Base-by-base conservation (phyloP, 2,797 vertebrate genomes). In the Danio aesculapii region DNA sequence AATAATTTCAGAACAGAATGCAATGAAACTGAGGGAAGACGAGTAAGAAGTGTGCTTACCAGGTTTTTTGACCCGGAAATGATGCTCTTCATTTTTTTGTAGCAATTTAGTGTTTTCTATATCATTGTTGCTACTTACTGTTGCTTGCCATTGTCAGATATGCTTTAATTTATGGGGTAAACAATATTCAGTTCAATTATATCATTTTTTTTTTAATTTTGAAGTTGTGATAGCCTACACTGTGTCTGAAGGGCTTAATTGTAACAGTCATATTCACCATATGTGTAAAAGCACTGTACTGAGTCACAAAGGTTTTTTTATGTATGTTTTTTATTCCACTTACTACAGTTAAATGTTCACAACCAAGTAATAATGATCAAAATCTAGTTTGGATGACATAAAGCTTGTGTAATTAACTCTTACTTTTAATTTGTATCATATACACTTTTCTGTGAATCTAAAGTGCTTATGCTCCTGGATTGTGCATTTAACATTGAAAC, bases 31-130 rank as follows among this genome's bases (percentile, higher is more conserved):
- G 83, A 84, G 49, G 78, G 59, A n/a, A 84, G 68, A 19, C 70
- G 75, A 55, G 84, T 84, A 21, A 82, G 82, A 69, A 75, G 61
- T 64, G 63, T 75, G 19, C 47, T 84, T 5, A 84, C 84, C 6
- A 21, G 64, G 44, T 82, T 77, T 52, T 67, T 84, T 50, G 53
- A 81, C 17, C 79, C 68, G 17, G 58, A 47, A 82, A 64, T 73
- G 69, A 62, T 44, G 9, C 57, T 52, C 5, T 21, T 16, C 11
- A 30, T 1, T 57, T 52, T 1, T 52, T 52, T 16, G 50, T 19
- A 30, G 46, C 21, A 53, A 13, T 39, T 72, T 8, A 14, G 30
- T n/a, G 10, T 21, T 39, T 53, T 72, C 8, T 21, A 72, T 52
- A 57, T 43, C 57, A 11, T n/a, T 21, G 50, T 50, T 53, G 13